Evolutionary conservation across 2,888 invertebrate genomes (phyloP), one percentile per base, ranked within the genome.

Genomic region (Emmelina monodactyla): DNA sequence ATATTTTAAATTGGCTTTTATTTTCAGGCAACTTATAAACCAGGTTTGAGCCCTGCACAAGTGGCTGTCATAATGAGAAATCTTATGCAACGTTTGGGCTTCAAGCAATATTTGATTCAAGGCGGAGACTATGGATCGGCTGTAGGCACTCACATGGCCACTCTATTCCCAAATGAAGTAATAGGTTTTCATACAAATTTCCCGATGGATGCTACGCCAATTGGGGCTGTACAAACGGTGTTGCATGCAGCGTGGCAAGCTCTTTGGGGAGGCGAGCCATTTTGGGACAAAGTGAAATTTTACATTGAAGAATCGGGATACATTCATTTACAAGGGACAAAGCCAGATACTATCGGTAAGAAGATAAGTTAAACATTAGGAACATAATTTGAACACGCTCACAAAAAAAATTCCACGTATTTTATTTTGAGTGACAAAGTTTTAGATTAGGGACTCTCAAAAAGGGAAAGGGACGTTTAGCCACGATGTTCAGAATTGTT

Each of bases 341-440:
- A 91, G 56, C 93, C 93, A 9, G 92, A 93, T 58, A 91, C 92
- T 0, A 71, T 90, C 35, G 92, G 91, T 88, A 55, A 62, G 25
- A n/a, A n/a, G n/a, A n/a, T n/a, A n/a, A n/a, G n/a, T n/a, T n/a
- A n/a, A n/a, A n/a, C n/a, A n/a, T n/a, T n/a, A n/a, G n/a, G n/a
- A n/a, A n/a, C n/a, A n/a, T n/a, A n/a, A n/a, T n/a, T n/a, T n/a
- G n/a, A n/a, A n/a, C n/a, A n/a, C n/a, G n/a, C n/a, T n/a, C 28
- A n/a, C n/a, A 28, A 28, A 2, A 28, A 11, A 28, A 11, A 2
- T 28, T 29, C 9, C 29, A 12, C 28, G 6, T 29, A 13, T 29
- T 12, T 29, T 29, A 12, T 29, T 12, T 12, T 14, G n/a, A n/a
- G n/a, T n/a, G n/a, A n/a, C n/a, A n/a, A n/a, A n/a, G n/a, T n/a